Base-by-base conservation (phyloP, 2,888 invertebrate genomes). In the Ennomos quercinarius region DNA sequence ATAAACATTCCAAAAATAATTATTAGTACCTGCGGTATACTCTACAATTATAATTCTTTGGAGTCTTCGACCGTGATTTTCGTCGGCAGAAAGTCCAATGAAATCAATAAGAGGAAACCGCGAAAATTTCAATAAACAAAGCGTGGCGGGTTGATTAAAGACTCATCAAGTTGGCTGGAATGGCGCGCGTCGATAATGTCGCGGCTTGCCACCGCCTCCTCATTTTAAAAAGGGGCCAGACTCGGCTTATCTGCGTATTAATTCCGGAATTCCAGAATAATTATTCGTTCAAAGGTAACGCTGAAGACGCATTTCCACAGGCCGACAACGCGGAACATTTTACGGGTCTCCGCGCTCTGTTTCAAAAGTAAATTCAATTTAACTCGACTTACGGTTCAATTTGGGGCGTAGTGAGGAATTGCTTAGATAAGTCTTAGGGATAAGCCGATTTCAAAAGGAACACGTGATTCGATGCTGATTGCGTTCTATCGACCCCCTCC, bases 401-500 rank as follows among this genome's bases (percentile, higher is more conserved):
- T 79, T 82, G 48, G 72, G 62, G 59, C 70, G 73, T 57, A 52
- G 47, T 49, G 13, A 55, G 57, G 62, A 69, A 66, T 68, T 66
- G 75, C 77, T 75, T 74, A 78, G 81, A 78, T 77, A 76, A 78
- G 76, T 76, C 80, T 79, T 73, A 77, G 72, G 80, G 86, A 86
- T 89, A 89, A 91, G 90, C 87, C 83, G 86, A 86, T 89, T 89
- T 89, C 82, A 86, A 86, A 89, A 88, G 88, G 85, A 86, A 84
- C 87, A 86, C 87, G 89, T 89, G 91, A 90, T 90, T 86, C 84
- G 83, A 84, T 84, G 86, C 80, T 88, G 90, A 90, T 90, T 89
- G 89, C 87, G 84, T 81, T 76, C 71, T 70, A 73, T 74, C 76
- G 71, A 55, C 70, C 77, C 74, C 61, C 56, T 52, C 63, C 53